Percentiles rank a stretch among this genome's conserved stretches.
phyloP scores from a whole-genome alignment of 2,113 vertebrate species.

The Percina caprodes region DNA sequence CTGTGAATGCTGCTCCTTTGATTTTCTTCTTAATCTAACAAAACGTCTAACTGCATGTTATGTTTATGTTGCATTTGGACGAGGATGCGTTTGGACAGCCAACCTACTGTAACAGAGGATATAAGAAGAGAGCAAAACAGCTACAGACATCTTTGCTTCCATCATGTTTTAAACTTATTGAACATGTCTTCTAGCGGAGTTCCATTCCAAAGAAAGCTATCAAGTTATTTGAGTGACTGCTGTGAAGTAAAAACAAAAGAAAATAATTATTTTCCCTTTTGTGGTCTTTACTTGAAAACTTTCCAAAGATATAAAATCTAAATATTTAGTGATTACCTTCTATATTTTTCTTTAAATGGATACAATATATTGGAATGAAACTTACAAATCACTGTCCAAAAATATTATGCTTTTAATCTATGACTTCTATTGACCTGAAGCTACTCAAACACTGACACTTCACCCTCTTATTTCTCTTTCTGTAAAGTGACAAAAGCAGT shows the following conservation, averaged over 20 bases:
- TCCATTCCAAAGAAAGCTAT: not conserved
- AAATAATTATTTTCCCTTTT: not conserved
- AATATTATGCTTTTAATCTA: not conserved
- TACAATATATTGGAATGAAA: not conserved
- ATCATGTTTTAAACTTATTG: not conserved
- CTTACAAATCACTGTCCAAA: not conserved
- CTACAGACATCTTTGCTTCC: not conserved
- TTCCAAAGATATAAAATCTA: not conserved
- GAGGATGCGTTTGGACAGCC: slow-evolving; percentile 8
- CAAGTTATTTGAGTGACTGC: not conserved
- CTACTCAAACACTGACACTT: not conserved
- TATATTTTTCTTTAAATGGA: not conserved
- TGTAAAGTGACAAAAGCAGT: not conserved
- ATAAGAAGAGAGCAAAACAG: slow-evolving; percentile 64
- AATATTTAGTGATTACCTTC: not conserved
- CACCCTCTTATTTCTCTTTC: not conserved
- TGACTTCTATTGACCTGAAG: not conserved
- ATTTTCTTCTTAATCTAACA: slow-evolving; percentile 46
- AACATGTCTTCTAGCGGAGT: not conserved
- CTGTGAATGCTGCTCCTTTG: slow-evolving; percentile 42
- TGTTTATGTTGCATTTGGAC: slow-evolving; percentile 54
- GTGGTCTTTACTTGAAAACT: not conserved
- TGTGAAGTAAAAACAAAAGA: not conserved
- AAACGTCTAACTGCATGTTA: slow-evolving; percentile 76
- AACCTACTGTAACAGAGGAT: slow-evolving; percentile 34